Conservation (phyloP, 2,113 vertebrate genomes). For the Chionis minor region DNA sequence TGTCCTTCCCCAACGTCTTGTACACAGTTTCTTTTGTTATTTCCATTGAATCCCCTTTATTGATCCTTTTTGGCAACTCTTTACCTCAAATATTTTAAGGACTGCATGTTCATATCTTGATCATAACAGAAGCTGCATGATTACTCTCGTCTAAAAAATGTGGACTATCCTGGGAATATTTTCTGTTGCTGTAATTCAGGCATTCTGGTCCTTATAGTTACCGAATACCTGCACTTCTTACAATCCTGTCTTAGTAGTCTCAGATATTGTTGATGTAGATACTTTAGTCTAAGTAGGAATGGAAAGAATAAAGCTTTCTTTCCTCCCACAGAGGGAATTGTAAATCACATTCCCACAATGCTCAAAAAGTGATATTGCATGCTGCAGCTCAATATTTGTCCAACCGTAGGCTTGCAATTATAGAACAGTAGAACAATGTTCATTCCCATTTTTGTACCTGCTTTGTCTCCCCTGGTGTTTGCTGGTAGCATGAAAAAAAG, state of each 20-base stretch:
- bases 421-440: not conserved
- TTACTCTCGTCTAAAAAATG: not conserved
- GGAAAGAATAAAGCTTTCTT: not conserved
- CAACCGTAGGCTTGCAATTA: not conserved
- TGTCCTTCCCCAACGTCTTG: not conserved
- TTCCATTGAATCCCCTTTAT: not conserved
- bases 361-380: not conserved
- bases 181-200: not conserved
- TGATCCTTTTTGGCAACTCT: not conserved
- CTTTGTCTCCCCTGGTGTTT: not conserved
- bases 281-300: not conserved
- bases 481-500: not conserved
- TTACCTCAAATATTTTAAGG: not conserved
- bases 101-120: not conserved
- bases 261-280: not conserved
- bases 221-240: not conserved
- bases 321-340: not conserved
- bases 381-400: not conserved
- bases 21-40: not conserved
- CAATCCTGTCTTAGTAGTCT: not conserved
- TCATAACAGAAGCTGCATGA: not conserved
- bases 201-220: not conserved
- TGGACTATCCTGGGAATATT: not conserved
- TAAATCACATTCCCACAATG: not conserved
- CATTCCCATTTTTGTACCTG: not conserved